Conservation (phyloP, 2,888 invertebrate genomes). For the Hipparchia semele region DNA sequence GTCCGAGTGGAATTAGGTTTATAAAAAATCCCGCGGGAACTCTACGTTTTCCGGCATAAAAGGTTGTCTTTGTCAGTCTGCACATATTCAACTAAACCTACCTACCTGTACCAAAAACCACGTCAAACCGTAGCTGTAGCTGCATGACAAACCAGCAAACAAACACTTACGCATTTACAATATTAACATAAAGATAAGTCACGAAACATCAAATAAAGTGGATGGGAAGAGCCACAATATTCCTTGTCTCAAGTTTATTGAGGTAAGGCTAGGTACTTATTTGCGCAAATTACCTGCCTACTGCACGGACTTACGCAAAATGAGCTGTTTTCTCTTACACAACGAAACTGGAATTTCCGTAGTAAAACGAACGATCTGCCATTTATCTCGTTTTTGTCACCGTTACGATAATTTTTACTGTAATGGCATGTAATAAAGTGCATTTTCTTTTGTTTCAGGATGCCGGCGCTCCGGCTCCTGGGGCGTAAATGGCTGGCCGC, state of each 20-base stretch:
- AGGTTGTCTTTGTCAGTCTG: no score
- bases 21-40: no score
- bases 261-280: neutral
- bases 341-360: conserved; percentile 36
- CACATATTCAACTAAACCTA: no score
- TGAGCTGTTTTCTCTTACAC: conserved; percentile 41
- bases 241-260: neutral
- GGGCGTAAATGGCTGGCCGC: conserved; percentile 95
- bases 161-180: no score
- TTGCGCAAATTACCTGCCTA: conserved; percentile 27
- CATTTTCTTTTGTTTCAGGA: conserved; percentile 71
- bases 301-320: conserved; percentile 43
- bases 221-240: neutral
- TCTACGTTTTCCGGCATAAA: no score
- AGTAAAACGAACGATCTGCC: conserved; percentile 17
- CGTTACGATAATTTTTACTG: conserved; percentile 15
- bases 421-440: conserved; percentile 24
- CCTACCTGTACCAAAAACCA: no score
- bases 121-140: no score
- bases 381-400: conserved; percentile 19
- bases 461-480: conserved; percentile 95
- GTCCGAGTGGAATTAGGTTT: no score
- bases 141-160: no score
- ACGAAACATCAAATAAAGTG: neutral
- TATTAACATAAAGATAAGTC: neutral